Base-by-base conservation (phyloP, 2,888 invertebrate species). In the Periphyllus acericola region DNA sequence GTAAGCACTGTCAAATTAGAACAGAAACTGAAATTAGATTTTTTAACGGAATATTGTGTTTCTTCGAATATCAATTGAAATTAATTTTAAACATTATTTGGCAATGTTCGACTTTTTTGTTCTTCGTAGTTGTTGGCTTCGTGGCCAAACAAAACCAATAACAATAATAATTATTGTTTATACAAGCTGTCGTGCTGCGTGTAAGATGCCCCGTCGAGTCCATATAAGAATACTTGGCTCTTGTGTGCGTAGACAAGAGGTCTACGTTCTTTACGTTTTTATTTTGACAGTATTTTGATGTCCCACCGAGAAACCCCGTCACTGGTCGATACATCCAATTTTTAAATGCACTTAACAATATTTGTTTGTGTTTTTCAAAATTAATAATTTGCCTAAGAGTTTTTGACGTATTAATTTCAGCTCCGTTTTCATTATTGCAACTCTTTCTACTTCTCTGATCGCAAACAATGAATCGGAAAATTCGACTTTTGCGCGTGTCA, bases 131-230 rank as follows among this genome's bases (percentile, higher is more conserved):
- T 76, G 79, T 86, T 80, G 86, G 86, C 80, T 74, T 75, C 66
- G 21, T 17, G 40, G 81, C 87, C 81, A 87, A 87, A 80, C 81
- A 81, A 87, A 87, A 81, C 87, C 87, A 81, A 87, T 87, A 87
- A 81, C 87, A 81, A 87, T 87, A 87, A 87, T 87, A 87, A 87
- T 87, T 87, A 80, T 81, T 87, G 87, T 87, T 87, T 87, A 74
- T 87, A 87, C 87, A 87, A 87, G 87, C 87, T 46, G 81, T 87
- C 87, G 21, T 66, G 87, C 86, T 79, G 84, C 29, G 84, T 85
- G 25, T 68, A 78, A 74, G 87, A 80, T 87, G 21, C 74, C 87
- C 87, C 87, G 87, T 81, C 72, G 87, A 81, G 81, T 32, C 32
- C 46, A 36, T 32, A n/a, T 80, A 78, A 84, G 86, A 86, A 40